phyloP scores from a whole-genome alignment of 2,888 invertebrate genomes.

The Sylvicola fuscatus region DNA sequence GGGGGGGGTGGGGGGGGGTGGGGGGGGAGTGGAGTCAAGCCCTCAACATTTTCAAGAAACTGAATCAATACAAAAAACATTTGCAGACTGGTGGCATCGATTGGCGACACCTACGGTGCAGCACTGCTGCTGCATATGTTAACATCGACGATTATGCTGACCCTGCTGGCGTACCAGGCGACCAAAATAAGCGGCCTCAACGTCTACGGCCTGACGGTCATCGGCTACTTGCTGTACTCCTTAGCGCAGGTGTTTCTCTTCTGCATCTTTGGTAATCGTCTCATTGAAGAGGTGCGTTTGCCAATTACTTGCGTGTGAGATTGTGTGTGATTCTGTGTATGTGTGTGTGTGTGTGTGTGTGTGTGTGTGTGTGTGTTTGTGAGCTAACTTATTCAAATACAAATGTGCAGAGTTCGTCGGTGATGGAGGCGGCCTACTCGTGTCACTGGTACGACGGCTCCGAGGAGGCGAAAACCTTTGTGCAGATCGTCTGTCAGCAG shows the following conservation, averaged over 20 bases:
- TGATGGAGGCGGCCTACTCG: conserved; percentile 80
- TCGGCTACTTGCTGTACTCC: conserved; percentile 62
- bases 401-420: conserved; percentile 73
- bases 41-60: no score
- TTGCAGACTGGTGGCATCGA: conserved; percentile 51
- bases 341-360: no score
- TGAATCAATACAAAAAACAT: no score
- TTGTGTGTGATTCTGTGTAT: no score
- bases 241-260: conserved; percentile 72
- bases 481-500: conserved; percentile 78
- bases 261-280: conserved; percentile 67
- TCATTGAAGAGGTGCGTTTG: conserved; percentile 85
- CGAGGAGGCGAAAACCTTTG: conserved; percentile 76
- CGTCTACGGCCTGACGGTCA: conserved; percentile 54
- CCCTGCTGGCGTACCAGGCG: conserved; percentile 67
- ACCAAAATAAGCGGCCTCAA: conserved; percentile 63
- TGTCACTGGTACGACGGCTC: conserved; percentile 84
- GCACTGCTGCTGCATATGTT: conserved; percentile 69
- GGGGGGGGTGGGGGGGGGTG: no score
- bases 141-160: conserved; percentile 63
- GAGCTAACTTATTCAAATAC: no score
- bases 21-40: no score
- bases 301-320: no score
- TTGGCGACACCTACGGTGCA: conserved; percentile 70
- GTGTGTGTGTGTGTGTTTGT: no score